A percentile compares a stretch with the other conserved stretches of the same genome.
Conservation (phyloP, 2,888 invertebrate genomes). For the Petrolisthes manimaculis region DNA sequence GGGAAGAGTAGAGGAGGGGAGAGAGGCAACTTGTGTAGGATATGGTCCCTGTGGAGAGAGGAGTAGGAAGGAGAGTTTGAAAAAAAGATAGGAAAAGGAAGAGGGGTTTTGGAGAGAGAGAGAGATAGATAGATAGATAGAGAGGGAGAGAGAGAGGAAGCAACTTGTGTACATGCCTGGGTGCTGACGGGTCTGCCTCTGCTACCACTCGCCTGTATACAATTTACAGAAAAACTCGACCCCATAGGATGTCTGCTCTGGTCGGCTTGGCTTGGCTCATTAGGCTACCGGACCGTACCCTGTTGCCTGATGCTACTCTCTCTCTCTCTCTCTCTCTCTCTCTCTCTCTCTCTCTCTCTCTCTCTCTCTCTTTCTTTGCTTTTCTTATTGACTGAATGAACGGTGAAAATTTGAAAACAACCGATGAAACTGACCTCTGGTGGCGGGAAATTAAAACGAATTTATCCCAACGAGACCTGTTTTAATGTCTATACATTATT, state of each 20-base stretch:
- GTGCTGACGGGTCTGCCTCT: background rate
- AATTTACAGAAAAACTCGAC: no score
- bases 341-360: slow-evolving; percentile 8
- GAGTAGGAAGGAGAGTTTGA: no score
- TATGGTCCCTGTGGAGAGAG: no score
- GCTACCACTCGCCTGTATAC: background rate
- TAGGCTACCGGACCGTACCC: background rate
- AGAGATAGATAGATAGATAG: slow-evolving; percentile 15
- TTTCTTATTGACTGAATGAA: background rate
- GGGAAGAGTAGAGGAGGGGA: no score
- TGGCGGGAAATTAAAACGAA: no score
- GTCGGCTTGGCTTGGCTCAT: background rate
- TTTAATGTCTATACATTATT: no score
- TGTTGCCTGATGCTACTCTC: background rate
- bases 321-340: background rate
- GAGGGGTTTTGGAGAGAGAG: background rate
- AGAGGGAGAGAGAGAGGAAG: slow-evolving; percentile 22
- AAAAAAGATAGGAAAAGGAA: no score
- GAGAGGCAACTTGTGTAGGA: no score
- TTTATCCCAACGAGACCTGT: no score
- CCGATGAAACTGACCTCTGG: no score
- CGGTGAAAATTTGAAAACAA: no score
- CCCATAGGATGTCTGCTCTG: background rate
- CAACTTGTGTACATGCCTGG: background rate
- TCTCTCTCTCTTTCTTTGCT: slow-evolving; percentile 1